phyloP scores from a whole-genome alignment of 2,113 vertebrate species.

The Prunella himalayana region DNA sequence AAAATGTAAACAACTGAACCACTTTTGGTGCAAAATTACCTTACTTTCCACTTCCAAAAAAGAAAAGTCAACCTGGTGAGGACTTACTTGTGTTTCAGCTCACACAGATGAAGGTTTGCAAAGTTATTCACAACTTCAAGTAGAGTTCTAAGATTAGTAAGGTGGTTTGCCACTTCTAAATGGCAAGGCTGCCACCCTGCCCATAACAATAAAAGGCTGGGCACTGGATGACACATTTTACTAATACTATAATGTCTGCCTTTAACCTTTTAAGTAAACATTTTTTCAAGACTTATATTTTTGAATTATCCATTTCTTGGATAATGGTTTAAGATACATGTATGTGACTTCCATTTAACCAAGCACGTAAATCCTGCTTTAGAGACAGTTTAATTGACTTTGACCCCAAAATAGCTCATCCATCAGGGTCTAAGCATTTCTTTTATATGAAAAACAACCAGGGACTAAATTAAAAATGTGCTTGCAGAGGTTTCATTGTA shows the following conservation, averaged over 20 bases:
- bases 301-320: not conserved
- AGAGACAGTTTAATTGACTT: not conserved
- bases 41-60: not conserved
- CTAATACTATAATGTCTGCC: not conserved
- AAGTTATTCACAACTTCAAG: not conserved
- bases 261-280: slow-evolving; percentile 20
- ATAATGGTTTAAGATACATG: not conserved
- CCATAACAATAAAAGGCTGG: not conserved
- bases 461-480: not conserved
- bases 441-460: not conserved
- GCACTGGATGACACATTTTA: not conserved
- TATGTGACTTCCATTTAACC: not conserved
- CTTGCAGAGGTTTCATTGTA: not conserved
- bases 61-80: not conserved
- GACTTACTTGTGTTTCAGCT: not conserved
- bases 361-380: not conserved
- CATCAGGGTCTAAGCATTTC: not conserved
- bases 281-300: not conserved
- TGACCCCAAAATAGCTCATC: not conserved
- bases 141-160: not conserved
- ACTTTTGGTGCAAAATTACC: not conserved
- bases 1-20: not conserved
- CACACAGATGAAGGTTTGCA: not conserved
- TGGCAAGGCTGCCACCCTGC: not conserved
- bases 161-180: not conserved